phyloP scores from a whole-genome alignment of 2,797 vertebrate genomes.

The Melanotaenia parkinsoni region DNA sequence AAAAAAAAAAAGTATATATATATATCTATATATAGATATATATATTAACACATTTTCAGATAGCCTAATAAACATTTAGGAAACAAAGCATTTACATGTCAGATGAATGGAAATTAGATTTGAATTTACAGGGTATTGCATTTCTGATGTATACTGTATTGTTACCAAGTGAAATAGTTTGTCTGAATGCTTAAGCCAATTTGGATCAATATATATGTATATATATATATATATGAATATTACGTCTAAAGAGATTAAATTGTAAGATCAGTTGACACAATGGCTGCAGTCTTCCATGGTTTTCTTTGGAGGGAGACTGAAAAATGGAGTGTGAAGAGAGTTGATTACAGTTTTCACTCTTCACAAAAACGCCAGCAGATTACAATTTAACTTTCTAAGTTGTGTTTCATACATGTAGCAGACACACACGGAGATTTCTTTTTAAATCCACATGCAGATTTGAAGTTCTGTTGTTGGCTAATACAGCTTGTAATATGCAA shows the following conservation, averaged over 20 bases:
- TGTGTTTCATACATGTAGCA: neutral
- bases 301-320: neutral
- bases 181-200: constrained; percentile 7
- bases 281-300: neutral
- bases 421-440: neutral
- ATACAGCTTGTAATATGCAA: neutral
- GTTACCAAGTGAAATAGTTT: constrained; percentile 13
- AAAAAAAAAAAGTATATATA: neutral
- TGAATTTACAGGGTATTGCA: neutral
- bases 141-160: constrained; percentile 14
- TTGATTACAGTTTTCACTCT: too few relatives aligned
- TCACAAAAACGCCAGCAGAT: neutral
- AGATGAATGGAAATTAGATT: neutral
- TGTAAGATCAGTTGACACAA: constrained; percentile 37
- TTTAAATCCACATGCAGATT: neutral
- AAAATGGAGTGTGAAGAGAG: neutral
- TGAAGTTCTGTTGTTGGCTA: neutral
- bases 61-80: neutral
- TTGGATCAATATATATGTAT: constrained; percentile 22
- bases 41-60: constrained; percentile 5
- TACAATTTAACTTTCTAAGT: neutral
- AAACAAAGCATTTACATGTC: neutral
- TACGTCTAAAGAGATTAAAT: constrained; percentile 32
- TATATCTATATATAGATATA: too few relatives aligned
- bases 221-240: constrained; percentile 32